Conservation (phyloP, 2,113 vertebrate species). For the Bolborhynchus lineola region DNA sequence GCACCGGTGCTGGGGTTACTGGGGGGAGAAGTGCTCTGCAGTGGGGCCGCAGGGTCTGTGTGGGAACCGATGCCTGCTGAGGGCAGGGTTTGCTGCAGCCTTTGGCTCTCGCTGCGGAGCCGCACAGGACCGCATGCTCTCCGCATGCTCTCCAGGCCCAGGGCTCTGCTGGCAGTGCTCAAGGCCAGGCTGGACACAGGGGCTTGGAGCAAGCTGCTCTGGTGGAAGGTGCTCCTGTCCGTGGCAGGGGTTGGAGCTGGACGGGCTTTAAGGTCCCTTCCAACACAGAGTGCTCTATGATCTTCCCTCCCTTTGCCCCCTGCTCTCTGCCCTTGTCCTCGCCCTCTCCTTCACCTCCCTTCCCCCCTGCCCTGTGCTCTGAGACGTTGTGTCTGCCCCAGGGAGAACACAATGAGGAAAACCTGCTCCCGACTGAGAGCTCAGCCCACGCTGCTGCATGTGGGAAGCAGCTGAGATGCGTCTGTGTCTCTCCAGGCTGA, state of each 20-base stretch:
- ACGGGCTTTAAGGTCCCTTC: neutral
- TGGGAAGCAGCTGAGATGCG: neutral
- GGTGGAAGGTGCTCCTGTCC: neutral
- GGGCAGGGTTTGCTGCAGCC: neutral
- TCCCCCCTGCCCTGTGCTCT: neutral
- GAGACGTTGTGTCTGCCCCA: neutral
- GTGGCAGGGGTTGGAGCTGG: neutral
- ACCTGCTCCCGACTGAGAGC: neutral
- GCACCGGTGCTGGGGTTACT: neutral
- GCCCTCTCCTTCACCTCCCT: neutral
- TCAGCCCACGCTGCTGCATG: neutral
- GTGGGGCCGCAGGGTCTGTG: rapidly evolving
- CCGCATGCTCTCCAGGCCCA: rapidly evolving
- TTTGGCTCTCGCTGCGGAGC: neutral
- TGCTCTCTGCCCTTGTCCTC: too few species aligned
- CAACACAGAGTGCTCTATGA: neutral
- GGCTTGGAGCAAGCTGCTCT: neutral
- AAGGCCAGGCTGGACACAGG: neutral
- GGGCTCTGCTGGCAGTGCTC: neutral
- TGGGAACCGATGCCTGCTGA: rapidly evolving
- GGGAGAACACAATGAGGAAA: neutral
- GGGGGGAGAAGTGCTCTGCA: neutral
- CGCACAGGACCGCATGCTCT: rapidly evolving
- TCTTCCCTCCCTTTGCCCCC: neutral
- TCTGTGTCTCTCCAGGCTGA: rapidly evolving